Evolutionary conservation across 1,140 invertebrate species (phyloP), one percentile per base, ranked within the genome.

Genomic region (Papilio dardanus): DNA sequence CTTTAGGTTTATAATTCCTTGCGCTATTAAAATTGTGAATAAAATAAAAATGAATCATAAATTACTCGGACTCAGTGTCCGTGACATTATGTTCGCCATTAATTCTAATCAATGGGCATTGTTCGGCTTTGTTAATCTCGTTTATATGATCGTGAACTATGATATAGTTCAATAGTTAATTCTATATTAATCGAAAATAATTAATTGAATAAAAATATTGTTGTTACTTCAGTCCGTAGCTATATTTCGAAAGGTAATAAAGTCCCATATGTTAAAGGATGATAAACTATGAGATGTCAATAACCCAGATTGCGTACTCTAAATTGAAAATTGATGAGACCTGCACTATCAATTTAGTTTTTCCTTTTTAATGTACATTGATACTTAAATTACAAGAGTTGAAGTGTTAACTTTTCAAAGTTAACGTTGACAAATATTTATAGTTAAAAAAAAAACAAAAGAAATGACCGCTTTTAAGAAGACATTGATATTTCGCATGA

Each of bases 41-140:
- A n/a, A 21, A 42, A 69, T 14, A 42, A 69, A 12, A 69, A 69
- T 40, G 67, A 69, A 12, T 69, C 24, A 42, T 40, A 40, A 69
- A 67, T 24, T 79, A 81, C 79, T 91, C 81, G n/a, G n/a, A 87
- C 84, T 81, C 21, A 74, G 71, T 83, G 85, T 77, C 83, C 84
- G 73, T 89, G 85, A 83, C 76, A 77, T 73, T 69, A 76, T 74
- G 78, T 81, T 71, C 67, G 75, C 71, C 75, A 79, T 84, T 81
- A 82, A 81, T 81, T 76, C 80, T 79, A 81, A 86, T 84, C 81
- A 82, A 71, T 76, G 37, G 30, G 75, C 83, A 80, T 86, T 88
- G 82, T 83, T 79, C 75, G 77, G 58, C 75, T 33, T 69, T 71
- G 58, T 67, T 78, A 73, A 76, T 67, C 37, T 40, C 10, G 35